Evolutionary conservation across 2,113 vertebrate genomes (phyloP), one percentile per base, ranked within the genome.

Genomic region (Grus americana): DNA sequence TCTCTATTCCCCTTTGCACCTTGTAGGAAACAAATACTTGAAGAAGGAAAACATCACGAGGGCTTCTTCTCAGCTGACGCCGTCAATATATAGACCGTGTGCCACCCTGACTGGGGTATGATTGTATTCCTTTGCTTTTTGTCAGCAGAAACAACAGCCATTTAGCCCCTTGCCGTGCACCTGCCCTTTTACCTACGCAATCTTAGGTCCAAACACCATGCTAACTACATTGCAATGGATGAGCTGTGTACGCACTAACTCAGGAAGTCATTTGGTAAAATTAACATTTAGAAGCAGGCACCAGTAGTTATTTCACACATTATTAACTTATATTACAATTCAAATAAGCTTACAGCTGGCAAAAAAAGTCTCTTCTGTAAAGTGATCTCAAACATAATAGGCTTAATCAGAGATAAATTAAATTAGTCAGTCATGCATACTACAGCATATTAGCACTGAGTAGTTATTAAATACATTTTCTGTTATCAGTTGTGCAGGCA

Each of bases 341-440:
- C 98, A 98, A 98, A 98, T 98, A 98, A 98, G 98, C 98, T 98
- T 98, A 98, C 98, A 98, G 98, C 97, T 98, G 98, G 98, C 97
- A 97, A 98, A 98, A 98, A 97, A 98, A 98, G 95, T 97, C 98
- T 98, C 97, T 98, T 98, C 97, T 98, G 98, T 98, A 98, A 98
- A 98, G 98, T 94, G 98, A 98, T 98, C 98, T 98, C 97, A 98
- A 98, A 98, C 98, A 98, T 98, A 98, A 98, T 98, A 98, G 97
- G 98, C 98, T 98, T 98, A 98, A 98, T 98, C 98, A 98, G 97
- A 98, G 98, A 98, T 98, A 98, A 98, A 98, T 98, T 98, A 98
- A 98, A 98, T 98, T 98, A 98, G 97, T 95, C 98, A 98, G 97
- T 90, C 98, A 98, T 98, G 98, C 98, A 98, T 98, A 98, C 97